Evolutionary conservation across 2,888 invertebrate species (phyloP).

Genomic region (Agonopterix alstromeriana): DNA sequence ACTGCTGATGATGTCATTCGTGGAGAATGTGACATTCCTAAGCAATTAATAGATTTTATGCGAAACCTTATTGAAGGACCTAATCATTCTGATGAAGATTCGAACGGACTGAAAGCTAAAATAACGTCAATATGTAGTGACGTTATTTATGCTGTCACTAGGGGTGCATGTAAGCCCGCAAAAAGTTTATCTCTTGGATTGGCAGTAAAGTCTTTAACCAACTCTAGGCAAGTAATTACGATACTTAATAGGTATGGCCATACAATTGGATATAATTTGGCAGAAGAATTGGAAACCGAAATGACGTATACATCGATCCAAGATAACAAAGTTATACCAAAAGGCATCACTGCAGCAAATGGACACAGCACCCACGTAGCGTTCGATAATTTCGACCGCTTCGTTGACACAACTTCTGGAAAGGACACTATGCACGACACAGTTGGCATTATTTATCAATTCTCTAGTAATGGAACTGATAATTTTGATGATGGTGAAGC

Average conservation of each 20-base stretch:
- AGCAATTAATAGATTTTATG: too few species aligned
- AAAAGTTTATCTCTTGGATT: neutral
- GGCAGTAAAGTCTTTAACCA: neutral
- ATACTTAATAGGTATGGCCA: constrained; percentile 10
- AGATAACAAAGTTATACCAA: constrained; percentile 1
- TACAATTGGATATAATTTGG: constrained; percentile 4
- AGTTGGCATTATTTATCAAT: neutral
- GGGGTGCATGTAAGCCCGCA: neutral
- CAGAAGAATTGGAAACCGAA: constrained; percentile 9
- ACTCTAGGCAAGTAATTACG: constrained; percentile 7
- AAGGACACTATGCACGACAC: constrained; percentile 29
- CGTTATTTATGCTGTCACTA: neutral
- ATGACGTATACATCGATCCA: neutral
- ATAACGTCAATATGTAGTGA: neutral
- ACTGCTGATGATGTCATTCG: too few species aligned
- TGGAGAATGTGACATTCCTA: too few species aligned
- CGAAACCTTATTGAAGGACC: too few species aligned
- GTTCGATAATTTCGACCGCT: constrained; percentile 22
- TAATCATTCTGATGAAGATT: too few species aligned
- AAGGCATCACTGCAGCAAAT: constrained; percentile 4
- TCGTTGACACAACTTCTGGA: constrained; percentile 27
- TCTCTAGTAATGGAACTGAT: too few species aligned
- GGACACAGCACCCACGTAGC: constrained; percentile 17
- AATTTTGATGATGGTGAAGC: too few species aligned
- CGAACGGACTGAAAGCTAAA: too few species aligned